Conservation (phyloP, 2,113 vertebrate genomes). For the Myotis davidii region DNA sequence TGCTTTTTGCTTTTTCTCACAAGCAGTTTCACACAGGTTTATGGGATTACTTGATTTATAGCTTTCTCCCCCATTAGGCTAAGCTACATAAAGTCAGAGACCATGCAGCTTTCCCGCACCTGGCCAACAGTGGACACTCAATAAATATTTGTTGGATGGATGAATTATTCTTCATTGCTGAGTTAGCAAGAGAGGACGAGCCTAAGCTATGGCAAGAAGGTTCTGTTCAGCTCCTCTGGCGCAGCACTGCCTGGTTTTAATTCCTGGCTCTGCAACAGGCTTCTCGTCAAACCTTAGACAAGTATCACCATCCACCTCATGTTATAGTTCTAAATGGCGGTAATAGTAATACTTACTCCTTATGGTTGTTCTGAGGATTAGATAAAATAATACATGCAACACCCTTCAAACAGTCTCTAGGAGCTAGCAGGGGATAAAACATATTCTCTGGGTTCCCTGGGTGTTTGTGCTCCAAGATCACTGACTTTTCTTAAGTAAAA, state of each 20-base stretch:
- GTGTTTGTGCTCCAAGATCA: neutral
- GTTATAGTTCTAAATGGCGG: neutral
- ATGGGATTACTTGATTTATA: neutral
- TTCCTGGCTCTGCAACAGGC: neutral
- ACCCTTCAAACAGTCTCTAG: neutral
- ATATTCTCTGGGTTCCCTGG: neutral
- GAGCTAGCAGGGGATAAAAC: neutral
- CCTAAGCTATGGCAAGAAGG: neutral
- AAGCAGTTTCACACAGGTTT: neutral
- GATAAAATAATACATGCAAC: neutral
- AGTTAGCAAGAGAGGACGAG: neutral
- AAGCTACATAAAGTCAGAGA: neutral
- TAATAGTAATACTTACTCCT: neutral
- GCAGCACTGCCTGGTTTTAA: neutral
- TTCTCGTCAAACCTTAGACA: neutral
- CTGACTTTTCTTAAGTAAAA: neutral
- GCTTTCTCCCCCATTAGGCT: slow-evolving; percentile 2
- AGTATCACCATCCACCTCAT: neutral
- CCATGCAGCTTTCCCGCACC: neutral
- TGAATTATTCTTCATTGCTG: neutral
- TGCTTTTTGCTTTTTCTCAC: neutral
- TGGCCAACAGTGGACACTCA: neutral
- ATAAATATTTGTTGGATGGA: slow-evolving; percentile 43
- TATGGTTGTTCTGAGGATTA: neutral
- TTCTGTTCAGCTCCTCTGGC: neutral